Conservation (phyloP, 2,797 vertebrate species). For the Harpagifer antarcticus region DNA sequence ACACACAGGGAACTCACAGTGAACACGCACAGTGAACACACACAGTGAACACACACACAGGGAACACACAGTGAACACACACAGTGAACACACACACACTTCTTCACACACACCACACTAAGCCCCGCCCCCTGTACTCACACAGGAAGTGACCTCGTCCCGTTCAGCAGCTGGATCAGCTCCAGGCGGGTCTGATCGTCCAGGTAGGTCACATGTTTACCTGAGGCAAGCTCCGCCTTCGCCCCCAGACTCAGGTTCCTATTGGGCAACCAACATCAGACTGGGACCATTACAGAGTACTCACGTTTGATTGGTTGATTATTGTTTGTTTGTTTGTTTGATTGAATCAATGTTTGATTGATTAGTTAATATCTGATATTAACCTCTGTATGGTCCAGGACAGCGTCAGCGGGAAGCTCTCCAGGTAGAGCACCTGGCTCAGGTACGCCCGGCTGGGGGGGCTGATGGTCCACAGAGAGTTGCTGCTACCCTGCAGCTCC, state of each 20-base stretch:
- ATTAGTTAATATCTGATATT: slow-evolving; percentile 45
- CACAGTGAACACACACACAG: neutral
- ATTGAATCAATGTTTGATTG: too few species aligned
- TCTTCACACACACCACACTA: neutral
- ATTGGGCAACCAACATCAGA: slow-evolving; percentile 10
- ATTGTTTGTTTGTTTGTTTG: too few species aligned
- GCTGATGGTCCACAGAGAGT: slow-evolving; percentile 97
- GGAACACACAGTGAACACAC: slow-evolving; percentile 74
- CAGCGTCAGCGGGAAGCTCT: slow-evolving; percentile 91
- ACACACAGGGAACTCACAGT: slow-evolving; percentile 65
- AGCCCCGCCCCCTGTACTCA: slow-evolving; percentile 78
- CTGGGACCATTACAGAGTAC: too few species aligned
- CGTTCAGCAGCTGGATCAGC: slow-evolving; percentile 88
- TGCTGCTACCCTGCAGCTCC: slow-evolving; percentile 94
- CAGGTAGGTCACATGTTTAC: slow-evolving; percentile 90
- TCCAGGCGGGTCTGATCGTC: slow-evolving; percentile 79
- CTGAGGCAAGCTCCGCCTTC: slow-evolving; percentile 91
- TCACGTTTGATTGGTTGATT: too few species aligned
- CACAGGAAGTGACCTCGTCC: slow-evolving; percentile 84
- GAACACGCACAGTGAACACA: slow-evolving; percentile 12
- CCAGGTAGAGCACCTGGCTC: slow-evolving; percentile 87
- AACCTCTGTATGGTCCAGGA: slow-evolving; percentile 93
- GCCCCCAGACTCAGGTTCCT: slow-evolving; percentile 94
- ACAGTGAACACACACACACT: slow-evolving; percentile 62
- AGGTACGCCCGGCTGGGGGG: slow-evolving; percentile 93